Conservation (phyloP, 2,888 invertebrate species). For the Napeogenes inachia region DNA sequence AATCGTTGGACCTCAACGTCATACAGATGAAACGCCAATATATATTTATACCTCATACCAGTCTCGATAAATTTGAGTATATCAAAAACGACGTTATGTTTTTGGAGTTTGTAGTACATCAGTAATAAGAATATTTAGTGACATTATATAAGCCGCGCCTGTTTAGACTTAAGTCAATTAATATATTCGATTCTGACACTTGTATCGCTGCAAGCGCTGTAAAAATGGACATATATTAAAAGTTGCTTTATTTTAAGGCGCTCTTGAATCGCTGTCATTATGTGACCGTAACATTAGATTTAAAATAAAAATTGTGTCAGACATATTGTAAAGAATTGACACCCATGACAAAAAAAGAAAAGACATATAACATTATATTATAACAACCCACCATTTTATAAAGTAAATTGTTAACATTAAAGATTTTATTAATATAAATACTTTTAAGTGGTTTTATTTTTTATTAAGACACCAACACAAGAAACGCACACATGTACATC, state of each 20-base stretch:
- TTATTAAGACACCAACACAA: conserved; percentile 7
- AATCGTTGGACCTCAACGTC: conserved; percentile 55
- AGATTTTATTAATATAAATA: conserved; percentile 3
- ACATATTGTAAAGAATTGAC: no score
- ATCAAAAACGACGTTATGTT: conserved; percentile 79
- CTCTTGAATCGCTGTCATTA: no score
- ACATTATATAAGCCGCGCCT: background rate
- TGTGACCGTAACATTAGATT: no score
- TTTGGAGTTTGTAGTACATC: conserved; percentile 74
- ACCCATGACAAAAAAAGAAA: background rate
- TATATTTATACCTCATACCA: conserved; percentile 82
- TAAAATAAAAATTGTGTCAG: no score
- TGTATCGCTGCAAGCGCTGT: no score
- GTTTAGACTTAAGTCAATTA: no score
- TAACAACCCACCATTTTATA: background rate
- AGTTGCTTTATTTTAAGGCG: no score
- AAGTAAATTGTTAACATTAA: background rate
- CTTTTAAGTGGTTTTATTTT: background rate
- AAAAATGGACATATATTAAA: no score
- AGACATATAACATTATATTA: background rate
- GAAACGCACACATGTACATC: background rate
- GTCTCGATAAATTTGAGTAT: conserved; percentile 78
- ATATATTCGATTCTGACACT: no score
- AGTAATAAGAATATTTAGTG: conserved; percentile 32
- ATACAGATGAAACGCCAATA: conserved; percentile 72